Base-by-base conservation (phyloP, 1,140 invertebrate species). In the Atta texana region DNA sequence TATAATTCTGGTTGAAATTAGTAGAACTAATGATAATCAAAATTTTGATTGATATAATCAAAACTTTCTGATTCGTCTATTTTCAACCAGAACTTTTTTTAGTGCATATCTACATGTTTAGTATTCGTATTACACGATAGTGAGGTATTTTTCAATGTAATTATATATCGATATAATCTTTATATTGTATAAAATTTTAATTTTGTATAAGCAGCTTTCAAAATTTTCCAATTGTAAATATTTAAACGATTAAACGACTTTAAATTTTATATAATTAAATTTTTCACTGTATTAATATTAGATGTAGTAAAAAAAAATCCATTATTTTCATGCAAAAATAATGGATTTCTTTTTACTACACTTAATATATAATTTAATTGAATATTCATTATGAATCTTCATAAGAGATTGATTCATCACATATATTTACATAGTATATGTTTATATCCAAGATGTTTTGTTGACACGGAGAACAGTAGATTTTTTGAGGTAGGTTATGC, bases 401-500 rank as follows among this genome's bases (percentile, higher is more conserved):
- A 3, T 12, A 6, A 16, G 49, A 34, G 12, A 81, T 28, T 39
- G 31, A 88, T 87, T 72, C n/a, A 63, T 88, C 75, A 84, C n/a
- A n/a, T n/a, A n/a, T n/a, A n/a, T n/a, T 89, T 89, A 91, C 85
- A 53, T 75, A 77, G 74, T 12, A 61, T 77, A n/a, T 64, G 0
- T 2, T 8, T 57, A 72, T 61, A 57, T 66, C 66, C 66, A 88
- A 18, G 2, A 39, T 72, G 77, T 51, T 61, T 10, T 0, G 21
- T 7, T 21, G 14, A 14, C 74, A 49, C 44, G 77, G 78, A 55
- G 87, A 87, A 87, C 87, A 64, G 51, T 12, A 24, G 4, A 87
- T 78, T 86, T 63, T 53, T 88, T 90, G 59, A 78, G 72, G 31
- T 86, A 87, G 86, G 85, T 87, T 89, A 86, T 59, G 80, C 75